Conservation (phyloP, 1,140 invertebrate species). For the Drosophila subpulchrella region DNA sequence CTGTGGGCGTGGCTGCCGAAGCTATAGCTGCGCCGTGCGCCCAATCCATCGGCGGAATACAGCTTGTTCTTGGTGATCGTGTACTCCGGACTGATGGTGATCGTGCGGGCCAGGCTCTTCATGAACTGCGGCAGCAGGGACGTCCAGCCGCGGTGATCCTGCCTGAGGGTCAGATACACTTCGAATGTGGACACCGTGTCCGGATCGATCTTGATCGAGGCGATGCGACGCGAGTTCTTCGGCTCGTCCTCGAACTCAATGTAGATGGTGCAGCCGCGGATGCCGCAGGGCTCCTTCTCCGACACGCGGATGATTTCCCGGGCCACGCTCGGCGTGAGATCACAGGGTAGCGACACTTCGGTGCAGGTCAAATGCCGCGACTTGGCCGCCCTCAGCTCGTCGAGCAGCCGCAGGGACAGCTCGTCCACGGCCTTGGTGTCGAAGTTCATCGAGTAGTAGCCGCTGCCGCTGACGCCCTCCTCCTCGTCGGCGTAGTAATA, state of each 20-base stretch:
- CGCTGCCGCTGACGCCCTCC: conserved; percentile 7
- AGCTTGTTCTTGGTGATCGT: conserved; percentile 93
- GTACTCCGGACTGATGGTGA: conserved; percentile 93
- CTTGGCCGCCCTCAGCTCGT: conserved; percentile 91
- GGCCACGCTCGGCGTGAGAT: conserved; percentile 90
- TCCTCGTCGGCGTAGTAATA: conserved; percentile 44
- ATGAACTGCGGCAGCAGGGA: conserved; percentile 93
- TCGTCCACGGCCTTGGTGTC: conserved; percentile 82
- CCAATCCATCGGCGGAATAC: conserved; percentile 85
- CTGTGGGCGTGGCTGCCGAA: conserved; percentile 61
- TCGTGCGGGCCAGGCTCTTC: conserved; percentile 91
- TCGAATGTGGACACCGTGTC: conserved; percentile 94
- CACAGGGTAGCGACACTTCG: conserved; percentile 92
- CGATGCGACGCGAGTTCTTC: conserved; percentile 85
- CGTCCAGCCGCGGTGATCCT: conserved; percentile 92
- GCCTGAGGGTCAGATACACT: conserved; percentile 93
- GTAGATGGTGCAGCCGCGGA: conserved; percentile 91
- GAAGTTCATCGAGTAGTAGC: conserved; percentile 22
- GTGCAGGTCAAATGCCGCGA: conserved; percentile 91
- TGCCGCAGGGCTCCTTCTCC: conserved; percentile 93
- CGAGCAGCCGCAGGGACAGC: conserved; percentile 89
- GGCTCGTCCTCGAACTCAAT: conserved; percentile 90
- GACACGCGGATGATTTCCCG: conserved; percentile 91
- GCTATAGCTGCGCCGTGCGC: conserved; percentile 67
- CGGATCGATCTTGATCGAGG: conserved; percentile 91